These are phyloP conservation scores for Lytechinus pictus DNA, from an alignment of 35 echinoderm and acorn worm genomes.

Conservation along the genomic window DNA sequence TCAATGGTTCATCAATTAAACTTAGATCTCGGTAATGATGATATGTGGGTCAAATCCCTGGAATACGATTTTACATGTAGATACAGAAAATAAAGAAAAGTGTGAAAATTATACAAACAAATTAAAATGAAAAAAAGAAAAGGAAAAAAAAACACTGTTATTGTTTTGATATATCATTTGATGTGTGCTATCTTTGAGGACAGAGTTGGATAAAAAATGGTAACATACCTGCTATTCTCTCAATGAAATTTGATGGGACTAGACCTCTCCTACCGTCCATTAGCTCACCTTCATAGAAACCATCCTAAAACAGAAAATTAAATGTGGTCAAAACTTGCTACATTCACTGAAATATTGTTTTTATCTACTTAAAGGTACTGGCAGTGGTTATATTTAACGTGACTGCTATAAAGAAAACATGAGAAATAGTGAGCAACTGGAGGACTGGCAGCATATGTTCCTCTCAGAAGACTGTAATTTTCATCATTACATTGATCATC, in stretches of 20 bases:
- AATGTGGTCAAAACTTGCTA: background rate
- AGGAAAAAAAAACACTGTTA: background rate
- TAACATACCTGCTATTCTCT: slow-evolving; percentile 94
- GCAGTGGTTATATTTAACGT: background rate
- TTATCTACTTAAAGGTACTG: background rate
- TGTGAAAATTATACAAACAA: background rate
- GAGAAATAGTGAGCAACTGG: too few relatives aligned
- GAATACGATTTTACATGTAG: too few relatives aligned
- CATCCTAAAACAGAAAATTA: slow-evolving; percentile 71
- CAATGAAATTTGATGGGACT: slow-evolving; percentile 94
- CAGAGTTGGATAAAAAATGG: background rate
- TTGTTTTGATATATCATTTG: background rate
- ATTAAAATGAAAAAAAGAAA: background rate
- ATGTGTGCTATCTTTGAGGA: background rate
- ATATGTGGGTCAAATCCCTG: too few relatives aligned
- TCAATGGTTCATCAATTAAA: too few relatives aligned
- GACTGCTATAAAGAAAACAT: too few relatives aligned
- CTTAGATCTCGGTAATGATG: too few relatives aligned
- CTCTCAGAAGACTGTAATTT: too few relatives aligned
- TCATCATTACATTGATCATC: too few relatives aligned
- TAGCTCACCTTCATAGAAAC: slow-evolving; percentile 94
- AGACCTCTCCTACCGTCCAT: slow-evolving; percentile 93
- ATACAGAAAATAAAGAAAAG: too few relatives aligned
- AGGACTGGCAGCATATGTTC: too few relatives aligned
- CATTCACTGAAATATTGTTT: background rate